Conservation (phyloP, 2,113 vertebrate genomes). For the Setophaga kirtlandii region DNA sequence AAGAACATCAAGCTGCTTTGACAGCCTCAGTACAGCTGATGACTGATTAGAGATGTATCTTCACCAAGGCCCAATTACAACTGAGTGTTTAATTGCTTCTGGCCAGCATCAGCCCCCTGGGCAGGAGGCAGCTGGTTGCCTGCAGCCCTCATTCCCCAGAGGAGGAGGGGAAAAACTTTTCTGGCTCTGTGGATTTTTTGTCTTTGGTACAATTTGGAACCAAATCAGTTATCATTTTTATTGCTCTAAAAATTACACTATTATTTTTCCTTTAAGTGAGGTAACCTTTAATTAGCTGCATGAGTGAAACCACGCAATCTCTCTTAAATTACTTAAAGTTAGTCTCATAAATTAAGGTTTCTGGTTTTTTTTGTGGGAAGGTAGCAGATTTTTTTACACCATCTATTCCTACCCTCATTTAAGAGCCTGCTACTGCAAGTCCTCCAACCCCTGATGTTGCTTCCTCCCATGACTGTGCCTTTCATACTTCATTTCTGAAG, state of each 20-base stretch:
- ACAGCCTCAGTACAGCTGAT: not conserved
- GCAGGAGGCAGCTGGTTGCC: conserved; percentile 39
- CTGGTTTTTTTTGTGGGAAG: not conserved
- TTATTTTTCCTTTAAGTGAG: not conserved
- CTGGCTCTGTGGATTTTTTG: not conserved
- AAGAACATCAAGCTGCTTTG: not conserved
- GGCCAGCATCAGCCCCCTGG: not conserved
- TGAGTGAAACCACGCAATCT: not conserved
- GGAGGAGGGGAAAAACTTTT: not conserved
- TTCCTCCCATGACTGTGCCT: accelerated
- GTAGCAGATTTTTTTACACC: not conserved
- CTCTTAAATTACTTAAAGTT: not conserved
- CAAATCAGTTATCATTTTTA: conserved; percentile 26
- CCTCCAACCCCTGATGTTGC: accelerated
- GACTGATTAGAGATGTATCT: conserved; percentile 3
- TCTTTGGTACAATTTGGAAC: conserved; percentile 39
- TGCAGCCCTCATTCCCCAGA: not conserved
- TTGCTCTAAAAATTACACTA: not conserved
- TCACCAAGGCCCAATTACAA: not conserved
- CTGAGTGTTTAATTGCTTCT: conserved; percentile 20
- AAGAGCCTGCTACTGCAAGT: not conserved
- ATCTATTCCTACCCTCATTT: not conserved
- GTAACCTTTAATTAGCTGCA: conserved; percentile 39
- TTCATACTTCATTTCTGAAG: not conserved
- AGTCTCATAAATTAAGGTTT: not conserved